A percentile compares a stretch with the other conserved stretches of the same genome.
Evolutionary conservation across 1,140 invertebrate species (phyloP).

Genomic region (Teleogryllus occipitalis): DNA sequence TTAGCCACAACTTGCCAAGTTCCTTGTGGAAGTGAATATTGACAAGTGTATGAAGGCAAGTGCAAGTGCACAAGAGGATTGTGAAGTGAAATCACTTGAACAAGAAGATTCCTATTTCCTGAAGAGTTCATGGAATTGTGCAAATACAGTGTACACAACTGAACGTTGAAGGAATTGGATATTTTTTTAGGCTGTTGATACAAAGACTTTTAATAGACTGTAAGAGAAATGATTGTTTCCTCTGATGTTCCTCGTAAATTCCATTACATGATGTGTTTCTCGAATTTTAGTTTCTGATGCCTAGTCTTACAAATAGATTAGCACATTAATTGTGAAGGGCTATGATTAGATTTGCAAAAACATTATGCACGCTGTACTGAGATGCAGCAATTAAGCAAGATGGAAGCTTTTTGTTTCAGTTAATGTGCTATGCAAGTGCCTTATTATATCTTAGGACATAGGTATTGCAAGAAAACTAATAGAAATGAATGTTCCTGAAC

Average conservation of each 20-base stretch:
- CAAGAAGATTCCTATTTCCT: background rate
- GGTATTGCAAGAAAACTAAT: no score
- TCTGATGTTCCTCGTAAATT: background rate
- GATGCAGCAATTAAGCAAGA: no score
- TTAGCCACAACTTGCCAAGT: background rate
- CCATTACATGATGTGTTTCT: background rate
- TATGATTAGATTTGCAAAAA: no score
- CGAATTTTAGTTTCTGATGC: background rate
- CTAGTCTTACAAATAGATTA: conserved; percentile 1
- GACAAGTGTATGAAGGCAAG: background rate
- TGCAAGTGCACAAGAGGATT: background rate
- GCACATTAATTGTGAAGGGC: no score
- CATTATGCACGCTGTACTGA: no score
- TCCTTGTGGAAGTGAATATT: background rate
- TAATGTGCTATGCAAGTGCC: no score
- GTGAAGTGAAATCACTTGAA: background rate
- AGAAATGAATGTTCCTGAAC: no score
- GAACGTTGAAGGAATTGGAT: background rate
- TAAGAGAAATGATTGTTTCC: background rate
- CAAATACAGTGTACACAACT: background rate
- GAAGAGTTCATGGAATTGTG: background rate
- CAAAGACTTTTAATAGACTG: background rate
- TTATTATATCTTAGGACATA: no score
- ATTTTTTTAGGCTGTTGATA: background rate
- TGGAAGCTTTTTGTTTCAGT: no score